Conservation (phyloP, 2,888 invertebrate genomes). For the Sepiola atlantica region DNA sequence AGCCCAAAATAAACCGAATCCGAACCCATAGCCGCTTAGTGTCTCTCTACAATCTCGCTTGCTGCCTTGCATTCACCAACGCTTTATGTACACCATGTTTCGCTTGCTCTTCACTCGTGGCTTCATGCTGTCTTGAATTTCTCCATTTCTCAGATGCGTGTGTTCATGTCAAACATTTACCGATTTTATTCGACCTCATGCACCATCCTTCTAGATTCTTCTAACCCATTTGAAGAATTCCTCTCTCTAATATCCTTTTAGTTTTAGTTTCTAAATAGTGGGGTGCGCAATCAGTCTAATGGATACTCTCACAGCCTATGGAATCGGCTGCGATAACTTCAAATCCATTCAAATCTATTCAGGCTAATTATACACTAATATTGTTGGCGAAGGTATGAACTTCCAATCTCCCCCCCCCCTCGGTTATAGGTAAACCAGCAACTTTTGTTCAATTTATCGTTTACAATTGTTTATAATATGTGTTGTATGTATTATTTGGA, state of each 20-base stretch:
- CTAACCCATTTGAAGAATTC: background rate
- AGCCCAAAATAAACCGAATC: background rate
- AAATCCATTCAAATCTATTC: too few relatives aligned
- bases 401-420: too few relatives aligned
- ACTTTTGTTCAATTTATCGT: too few relatives aligned
- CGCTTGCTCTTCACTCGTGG: background rate
- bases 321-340: too few relatives aligned
- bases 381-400: too few relatives aligned
- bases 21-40: background rate
- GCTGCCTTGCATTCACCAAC: background rate
- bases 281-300: too few relatives aligned
- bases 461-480: too few relatives aligned
- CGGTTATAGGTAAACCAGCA: too few relatives aligned
- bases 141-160: background rate
- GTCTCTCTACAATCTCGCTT: background rate
- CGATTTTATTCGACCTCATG: background rate
- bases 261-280: too few relatives aligned
- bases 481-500: too few relatives aligned
- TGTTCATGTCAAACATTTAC: background rate
- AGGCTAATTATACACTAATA: too few relatives aligned
- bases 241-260: background rate
- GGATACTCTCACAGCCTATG: too few relatives aligned
- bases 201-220: background rate
- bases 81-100: background rate
- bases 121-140: slow-evolving; percentile 32